These are phyloP conservation scores for Lophotriccus pileatus DNA, from an alignment of 2,797 vertebrate species.

Conservation along the genomic window DNA sequence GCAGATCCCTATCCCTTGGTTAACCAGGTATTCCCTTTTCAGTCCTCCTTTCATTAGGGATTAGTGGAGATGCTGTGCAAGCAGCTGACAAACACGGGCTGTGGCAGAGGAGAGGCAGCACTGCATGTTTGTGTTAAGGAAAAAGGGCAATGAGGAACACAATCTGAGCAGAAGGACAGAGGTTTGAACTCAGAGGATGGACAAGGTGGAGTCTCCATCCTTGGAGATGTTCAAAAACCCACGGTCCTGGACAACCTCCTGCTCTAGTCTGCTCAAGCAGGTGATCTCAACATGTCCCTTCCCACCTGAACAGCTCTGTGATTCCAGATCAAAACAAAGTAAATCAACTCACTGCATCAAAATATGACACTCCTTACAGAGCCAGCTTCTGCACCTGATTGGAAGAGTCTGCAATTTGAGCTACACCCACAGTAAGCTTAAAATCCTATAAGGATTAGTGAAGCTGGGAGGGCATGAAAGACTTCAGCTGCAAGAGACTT, in stretches of 20 bases:
- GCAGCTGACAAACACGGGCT: not conserved
- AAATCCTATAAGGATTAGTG: not conserved
- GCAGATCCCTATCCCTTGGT: not conserved
- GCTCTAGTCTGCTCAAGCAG: not conserved
- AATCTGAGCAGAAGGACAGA: not conserved
- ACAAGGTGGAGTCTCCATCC: not conserved
- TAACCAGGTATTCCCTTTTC: not conserved
- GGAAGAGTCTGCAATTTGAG: not conserved
- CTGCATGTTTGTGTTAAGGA: not conserved
- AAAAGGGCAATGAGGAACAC: not conserved
- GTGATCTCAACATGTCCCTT: not conserved
- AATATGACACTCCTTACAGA: not conserved
- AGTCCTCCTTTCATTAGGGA: not conserved
- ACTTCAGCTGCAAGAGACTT: not conserved
- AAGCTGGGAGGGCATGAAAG: not conserved
- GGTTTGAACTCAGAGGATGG: not conserved
- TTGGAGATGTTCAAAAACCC: not conserved
- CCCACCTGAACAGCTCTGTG: not conserved
- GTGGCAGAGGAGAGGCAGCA: not conserved
- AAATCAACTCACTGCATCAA: not conserved
- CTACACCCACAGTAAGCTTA: not conserved
- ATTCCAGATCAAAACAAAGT: not conserved
- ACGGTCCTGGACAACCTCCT: not conserved
- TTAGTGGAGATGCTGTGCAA: not conserved
- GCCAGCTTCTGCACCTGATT: not conserved